Conservation (phyloP, 64 coral and sea anemone species). For the Actinia tenebrosa region DNA sequence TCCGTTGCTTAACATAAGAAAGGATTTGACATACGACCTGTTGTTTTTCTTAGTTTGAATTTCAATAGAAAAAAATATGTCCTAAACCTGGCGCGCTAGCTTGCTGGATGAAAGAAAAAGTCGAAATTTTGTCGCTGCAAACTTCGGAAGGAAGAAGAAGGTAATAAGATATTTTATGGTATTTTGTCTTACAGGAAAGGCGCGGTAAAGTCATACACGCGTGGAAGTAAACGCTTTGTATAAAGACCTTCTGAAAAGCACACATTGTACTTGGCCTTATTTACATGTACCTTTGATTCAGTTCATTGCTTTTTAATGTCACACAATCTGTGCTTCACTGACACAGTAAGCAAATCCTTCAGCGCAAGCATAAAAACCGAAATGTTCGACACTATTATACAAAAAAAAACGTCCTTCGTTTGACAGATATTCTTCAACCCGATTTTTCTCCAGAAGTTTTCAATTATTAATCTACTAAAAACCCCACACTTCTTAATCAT, state of each 20-base stretch:
- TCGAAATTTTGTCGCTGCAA: background rate
- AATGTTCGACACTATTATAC: background rate
- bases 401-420: background rate
- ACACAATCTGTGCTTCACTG: background rate
- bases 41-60: background rate
- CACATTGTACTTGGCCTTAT: background rate
- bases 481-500: background rate
- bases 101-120: background rate
- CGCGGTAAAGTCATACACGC: background rate
- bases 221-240: background rate
- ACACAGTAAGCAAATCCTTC: background rate
- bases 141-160: background rate
- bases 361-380: background rate
- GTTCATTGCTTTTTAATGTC: background rate
- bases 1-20: constrained; percentile 7
- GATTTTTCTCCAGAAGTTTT: background rate
- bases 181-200: background rate
- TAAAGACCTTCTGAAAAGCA: background rate
- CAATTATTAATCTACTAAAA: background rate
- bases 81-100: background rate
- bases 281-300: background rate
- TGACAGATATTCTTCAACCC: background rate
- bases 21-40: background rate
- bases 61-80: background rate
- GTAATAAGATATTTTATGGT: background rate